Base-by-base conservation (phyloP, 2,113 vertebrate genomes). In the Trichechus manatus region DNA sequence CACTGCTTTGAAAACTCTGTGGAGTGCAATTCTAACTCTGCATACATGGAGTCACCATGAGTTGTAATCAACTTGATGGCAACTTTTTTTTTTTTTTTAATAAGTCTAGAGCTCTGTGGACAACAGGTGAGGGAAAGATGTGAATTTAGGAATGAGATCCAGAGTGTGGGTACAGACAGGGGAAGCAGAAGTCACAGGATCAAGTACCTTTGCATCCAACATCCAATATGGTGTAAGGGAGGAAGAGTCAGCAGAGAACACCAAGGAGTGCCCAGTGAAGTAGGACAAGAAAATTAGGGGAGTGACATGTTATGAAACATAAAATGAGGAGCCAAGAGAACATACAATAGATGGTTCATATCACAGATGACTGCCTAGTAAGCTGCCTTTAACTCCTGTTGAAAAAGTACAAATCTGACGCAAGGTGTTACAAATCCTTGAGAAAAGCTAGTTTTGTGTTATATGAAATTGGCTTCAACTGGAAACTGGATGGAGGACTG, bases 341-440 rank as follows among this genome's bases (percentile, higher is more conserved):
- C 29, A 53, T 2, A 6, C 22, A 42, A 6, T 5, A 85, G n/a
- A n/a, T 9, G 10, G 1, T n/a, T 68, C 15, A 9, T 22, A 3
- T 47, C 20, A 42, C 10, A 84, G 6, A 29, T 2, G n/a, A 9
- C 8, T 19, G 0, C 19, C 10, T 0, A 19, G 20, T 25, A 68
- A 39, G 72, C 1, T 47, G 13, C 19, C 15, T 74, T 63, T 61
- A 53, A 53, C 9, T 70, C 31, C n/a, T 27, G 17, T 17, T 9
- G n/a, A 33, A 50, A 94, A 66, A 82, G 20, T 5, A 3, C 0
- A 75, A 6, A 13, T 44, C 4, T 87, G 88, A 79, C 56, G 66
- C 29, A 27, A 42, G 27, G 9, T 64, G 14, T 61, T 36, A 2
- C 6, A 36, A 29, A 47, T 39, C 31, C 7, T 13, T 25, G 3